Conservation (phyloP, 2,888 invertebrate genomes). For the Gari tellinella region DNA sequence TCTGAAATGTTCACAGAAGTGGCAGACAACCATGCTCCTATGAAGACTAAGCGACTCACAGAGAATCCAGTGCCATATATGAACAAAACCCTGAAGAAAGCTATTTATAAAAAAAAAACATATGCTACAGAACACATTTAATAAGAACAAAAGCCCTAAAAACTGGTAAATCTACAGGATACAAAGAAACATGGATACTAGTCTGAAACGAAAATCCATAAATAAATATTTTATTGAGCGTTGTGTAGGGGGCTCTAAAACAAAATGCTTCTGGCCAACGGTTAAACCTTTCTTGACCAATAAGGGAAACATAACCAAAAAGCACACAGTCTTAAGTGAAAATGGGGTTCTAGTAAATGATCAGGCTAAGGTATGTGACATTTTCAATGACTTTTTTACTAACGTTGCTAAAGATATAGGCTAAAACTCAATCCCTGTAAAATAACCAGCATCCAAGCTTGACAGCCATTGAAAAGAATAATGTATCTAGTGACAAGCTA, state of each 20-base stretch:
- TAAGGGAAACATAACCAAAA: slow-evolving; percentile 8
- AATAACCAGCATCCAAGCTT: not conserved
- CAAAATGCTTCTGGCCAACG: slow-evolving; percentile 25
- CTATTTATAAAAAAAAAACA: slow-evolving; percentile 16
- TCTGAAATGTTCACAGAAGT: slow-evolving; percentile 4
- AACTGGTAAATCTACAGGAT: slow-evolving; percentile 26
- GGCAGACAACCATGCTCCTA: slow-evolving; percentile 30
- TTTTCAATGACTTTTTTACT: slow-evolving; percentile 17
- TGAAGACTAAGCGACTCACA: slow-evolving; percentile 18
- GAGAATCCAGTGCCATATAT: slow-evolving; percentile 13
- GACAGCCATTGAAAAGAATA: no score
- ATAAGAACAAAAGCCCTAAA: not conserved
- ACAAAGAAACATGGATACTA: slow-evolving; percentile 22
- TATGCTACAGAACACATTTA: slow-evolving; percentile 6
- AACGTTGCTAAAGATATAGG: slow-evolving; percentile 27
- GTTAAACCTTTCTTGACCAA: slow-evolving; percentile 20
- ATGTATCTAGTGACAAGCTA: no score
- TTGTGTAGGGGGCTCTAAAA: slow-evolving; percentile 14
- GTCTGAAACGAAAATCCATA: slow-evolving; percentile 14
- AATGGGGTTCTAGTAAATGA: slow-evolving; percentile 9
- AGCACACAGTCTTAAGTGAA: slow-evolving; percentile 10
- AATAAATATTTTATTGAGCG: slow-evolving; percentile 13
- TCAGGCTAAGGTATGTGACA: slow-evolving; percentile 3
- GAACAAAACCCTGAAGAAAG: slow-evolving; percentile 14
- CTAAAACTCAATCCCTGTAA: not conserved